Evolutionary conservation across 2,797 vertebrate species (phyloP).

Genomic region (Macrochelys suwanniensis): DNA sequence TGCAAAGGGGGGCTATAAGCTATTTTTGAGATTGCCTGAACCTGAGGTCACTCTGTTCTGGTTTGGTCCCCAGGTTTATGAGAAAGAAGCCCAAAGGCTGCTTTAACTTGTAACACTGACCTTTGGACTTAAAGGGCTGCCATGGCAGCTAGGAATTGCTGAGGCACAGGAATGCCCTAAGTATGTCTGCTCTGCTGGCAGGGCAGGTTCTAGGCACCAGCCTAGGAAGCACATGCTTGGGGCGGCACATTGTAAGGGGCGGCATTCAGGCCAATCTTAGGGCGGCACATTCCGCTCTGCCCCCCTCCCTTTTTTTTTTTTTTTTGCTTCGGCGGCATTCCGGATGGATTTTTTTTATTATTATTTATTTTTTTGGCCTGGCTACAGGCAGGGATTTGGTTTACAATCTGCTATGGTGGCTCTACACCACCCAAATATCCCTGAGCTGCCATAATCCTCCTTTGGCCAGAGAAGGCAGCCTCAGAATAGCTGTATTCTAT

Average conservation of each 20-base stretch:
- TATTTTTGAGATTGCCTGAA: not conserved
- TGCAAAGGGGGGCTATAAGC: not conserved
- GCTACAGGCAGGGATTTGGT: not conserved
- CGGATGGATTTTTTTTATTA: no score
- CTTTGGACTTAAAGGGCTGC: not conserved
- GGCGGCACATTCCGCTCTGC: no score
- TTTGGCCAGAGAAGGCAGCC: not conserved
- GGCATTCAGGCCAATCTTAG: no score
- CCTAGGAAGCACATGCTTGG: no score
- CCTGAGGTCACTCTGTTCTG: not conserved
- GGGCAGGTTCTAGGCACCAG: no score
- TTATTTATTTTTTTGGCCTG: not conserved
- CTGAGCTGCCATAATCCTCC: not conserved
- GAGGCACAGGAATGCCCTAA: not conserved
- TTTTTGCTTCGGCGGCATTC: no score
- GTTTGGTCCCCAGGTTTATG: not conserved
- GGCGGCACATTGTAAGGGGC: no score
- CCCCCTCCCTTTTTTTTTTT: no score
- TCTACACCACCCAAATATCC: not conserved
- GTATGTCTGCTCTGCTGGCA: not conserved
- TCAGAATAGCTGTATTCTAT: not conserved
- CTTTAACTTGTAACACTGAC: rapidly evolving
- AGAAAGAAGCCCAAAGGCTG: not conserved
- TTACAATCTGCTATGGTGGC: not conserved
- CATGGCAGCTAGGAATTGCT: not conserved